A percentile compares a stretch with the other conserved stretches of the same genome.
These are phyloP conservation scores for Tapirus terrestris DNA, from an alignment of 2,113 vertebrate genomes.

Conservation along the genomic window DNA sequence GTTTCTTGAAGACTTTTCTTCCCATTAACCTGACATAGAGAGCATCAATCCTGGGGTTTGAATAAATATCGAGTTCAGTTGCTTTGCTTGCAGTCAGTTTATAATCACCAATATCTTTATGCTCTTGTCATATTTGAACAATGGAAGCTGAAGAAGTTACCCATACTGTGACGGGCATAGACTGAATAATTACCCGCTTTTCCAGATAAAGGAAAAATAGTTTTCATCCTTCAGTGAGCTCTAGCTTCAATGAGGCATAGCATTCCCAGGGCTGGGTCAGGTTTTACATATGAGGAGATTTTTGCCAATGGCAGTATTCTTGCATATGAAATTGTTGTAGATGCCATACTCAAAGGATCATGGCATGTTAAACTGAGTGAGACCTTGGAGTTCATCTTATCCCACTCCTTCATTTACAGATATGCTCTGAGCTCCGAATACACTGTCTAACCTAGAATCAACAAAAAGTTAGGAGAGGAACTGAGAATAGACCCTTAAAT, in stretches of 20 bases:
- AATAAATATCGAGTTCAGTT: not conserved
- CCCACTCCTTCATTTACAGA: not conserved
- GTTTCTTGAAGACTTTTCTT: conserved; percentile 44
- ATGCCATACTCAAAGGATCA: not conserved
- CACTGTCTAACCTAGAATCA: not conserved
- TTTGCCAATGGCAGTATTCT: conserved; percentile 26
- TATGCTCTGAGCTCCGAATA: not conserved
- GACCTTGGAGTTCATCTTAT: not conserved
- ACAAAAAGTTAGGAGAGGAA: not conserved
- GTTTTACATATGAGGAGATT: conserved; percentile 13
- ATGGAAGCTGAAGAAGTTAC: not conserved
- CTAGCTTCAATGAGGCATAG: not conserved
- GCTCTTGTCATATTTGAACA: conserved; percentile 48
- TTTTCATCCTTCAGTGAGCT: not conserved
- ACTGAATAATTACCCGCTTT: not conserved
- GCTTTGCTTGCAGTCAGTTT: conserved; percentile 16
- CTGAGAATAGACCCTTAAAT: not conserved
- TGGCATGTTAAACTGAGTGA: not conserved
- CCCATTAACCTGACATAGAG: not conserved
- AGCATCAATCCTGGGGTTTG: not conserved
- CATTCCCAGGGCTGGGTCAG: not conserved
- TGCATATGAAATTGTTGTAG: not conserved
- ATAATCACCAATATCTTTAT: conserved; percentile 35
- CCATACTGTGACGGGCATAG: not conserved
- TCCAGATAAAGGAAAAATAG: conserved; percentile 16